Percentiles rank a stretch among this genome's conserved stretches.
phyloP scores from a whole-genome alignment of 1,140 invertebrate species.

The Tetramorium simillimum region DNA sequence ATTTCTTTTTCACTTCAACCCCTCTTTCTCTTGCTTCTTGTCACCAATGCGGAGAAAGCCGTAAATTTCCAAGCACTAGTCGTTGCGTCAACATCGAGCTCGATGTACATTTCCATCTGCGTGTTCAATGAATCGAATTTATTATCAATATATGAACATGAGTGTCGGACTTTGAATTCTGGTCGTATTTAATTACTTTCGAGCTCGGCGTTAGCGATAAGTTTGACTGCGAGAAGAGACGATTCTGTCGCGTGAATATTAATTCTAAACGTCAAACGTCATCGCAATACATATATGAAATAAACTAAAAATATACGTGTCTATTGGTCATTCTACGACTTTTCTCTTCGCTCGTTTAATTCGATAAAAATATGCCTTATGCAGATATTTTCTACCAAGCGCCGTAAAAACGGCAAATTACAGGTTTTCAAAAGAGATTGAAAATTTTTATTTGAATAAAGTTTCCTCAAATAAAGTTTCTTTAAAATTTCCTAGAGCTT shows the following conservation, averaged over 20 bases:
- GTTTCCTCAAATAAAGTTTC: neutral
- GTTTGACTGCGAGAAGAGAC: constrained; percentile 3
- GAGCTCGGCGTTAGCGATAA: constrained; percentile 10
- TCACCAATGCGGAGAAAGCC: neutral
- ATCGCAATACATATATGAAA: neutral
- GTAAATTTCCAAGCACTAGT: neutral
- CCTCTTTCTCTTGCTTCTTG: constrained; percentile 1
- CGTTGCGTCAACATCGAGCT: neutral
- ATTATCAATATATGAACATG: neutral
- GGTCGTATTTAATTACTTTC: neutral
- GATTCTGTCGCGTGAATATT: neutral
- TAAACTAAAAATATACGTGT: neutral
- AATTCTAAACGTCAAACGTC: neutral
- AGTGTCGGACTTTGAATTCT: neutral
- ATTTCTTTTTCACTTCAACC: neutral
- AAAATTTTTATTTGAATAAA: neutral
- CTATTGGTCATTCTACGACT: neutral
- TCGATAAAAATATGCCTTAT: neutral
- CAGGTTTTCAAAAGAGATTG: neutral
- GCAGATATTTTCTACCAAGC: neutral
- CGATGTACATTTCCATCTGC: neutral
- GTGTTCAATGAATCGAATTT: constrained; percentile 7
- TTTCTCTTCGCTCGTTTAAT: neutral
- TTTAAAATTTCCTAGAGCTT: constrained; percentile 9
- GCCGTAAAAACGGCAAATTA: neutral